Evolutionary conservation across 2,888 invertebrate species (phyloP), one percentile per base, ranked within the genome.

Genomic region (Tenthredo scrophulariae): DNA sequence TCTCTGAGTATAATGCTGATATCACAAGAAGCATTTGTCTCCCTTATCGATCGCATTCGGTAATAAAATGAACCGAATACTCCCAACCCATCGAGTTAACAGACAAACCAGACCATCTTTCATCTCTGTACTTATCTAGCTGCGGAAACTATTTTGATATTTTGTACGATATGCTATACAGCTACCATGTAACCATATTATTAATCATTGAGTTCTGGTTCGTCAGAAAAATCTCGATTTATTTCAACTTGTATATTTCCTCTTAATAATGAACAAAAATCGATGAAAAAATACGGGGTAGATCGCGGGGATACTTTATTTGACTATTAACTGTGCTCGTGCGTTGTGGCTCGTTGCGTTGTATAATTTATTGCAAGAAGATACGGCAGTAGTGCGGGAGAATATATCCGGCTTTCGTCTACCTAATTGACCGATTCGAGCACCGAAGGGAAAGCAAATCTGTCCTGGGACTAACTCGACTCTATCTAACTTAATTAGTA

Each of bases 401-500:
- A n/a, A 74, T 43, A n/a, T 43, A 1, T 54, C 50, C 9, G 2
- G 80, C 26, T 62, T 37, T 40, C 22, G 40, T 10, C 13, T n/a
- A n/a, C 13, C 62, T 80, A 80, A 80, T 62, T 22, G 80, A 37
- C 62, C 62, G 58, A 58, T 80, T 26, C 22, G 33, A 77, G 54
- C 37, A 77, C 43, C 58, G 58, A 62, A 58, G 37, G 40, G 18
- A 22, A 22, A 22, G 80, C 62, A 26, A 40, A 62, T 80, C 80
- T 58, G 37, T 80, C 37, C 40, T 37, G 80, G 50, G 80, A 62
- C 80, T 80, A 62, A 80, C 58, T 80, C 46, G 26, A 80, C 62
- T 80, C 58, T 37, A 37, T 40, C 79, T 62, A 80, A 80, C 80
- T 80, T 80, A 62, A 62, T 80, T 58, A 62, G 80, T 62, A 40